Evolutionary conservation across 1,140 invertebrate species (phyloP).

Genomic region (Macrocentrus cingulum): DNA sequence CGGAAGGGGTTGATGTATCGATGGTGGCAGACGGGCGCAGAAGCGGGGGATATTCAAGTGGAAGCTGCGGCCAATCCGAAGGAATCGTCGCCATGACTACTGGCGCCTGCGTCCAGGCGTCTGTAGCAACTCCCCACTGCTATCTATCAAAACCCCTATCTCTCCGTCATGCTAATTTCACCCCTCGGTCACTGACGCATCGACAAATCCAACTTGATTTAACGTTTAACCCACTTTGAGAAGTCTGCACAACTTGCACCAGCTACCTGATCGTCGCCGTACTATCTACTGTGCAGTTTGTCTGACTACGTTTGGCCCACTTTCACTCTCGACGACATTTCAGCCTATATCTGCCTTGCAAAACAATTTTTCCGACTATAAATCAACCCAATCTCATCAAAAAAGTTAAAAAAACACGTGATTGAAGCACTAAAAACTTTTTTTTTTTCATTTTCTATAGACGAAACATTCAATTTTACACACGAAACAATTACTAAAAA

Average conservation of each 20-base stretch:
- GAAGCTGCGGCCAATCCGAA: slow-evolving; percentile 58
- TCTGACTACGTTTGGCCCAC: slow-evolving; percentile 14
- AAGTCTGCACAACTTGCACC: too few relatives aligned
- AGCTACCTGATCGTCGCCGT: neutral
- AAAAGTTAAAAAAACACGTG: too few relatives aligned
- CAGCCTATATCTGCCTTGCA: neutral
- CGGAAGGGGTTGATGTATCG: slow-evolving; percentile 46
- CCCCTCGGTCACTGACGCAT: neutral
- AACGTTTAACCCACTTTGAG: slow-evolving; percentile 51
- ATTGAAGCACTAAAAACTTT: too few relatives aligned
- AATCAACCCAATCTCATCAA: neutral
- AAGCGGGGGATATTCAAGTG: slow-evolving; percentile 51
- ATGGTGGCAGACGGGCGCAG: slow-evolving; percentile 49
- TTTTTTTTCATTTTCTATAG: too few relatives aligned
- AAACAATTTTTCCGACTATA: slow-evolving; percentile 1
- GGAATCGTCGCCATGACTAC: slow-evolving; percentile 57
- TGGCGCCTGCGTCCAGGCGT: slow-evolving; percentile 51
- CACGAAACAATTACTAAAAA: too few relatives aligned
- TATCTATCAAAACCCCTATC: slow-evolving; percentile 16
- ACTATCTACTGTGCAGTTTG: neutral
- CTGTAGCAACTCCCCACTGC: slow-evolving; percentile 31
- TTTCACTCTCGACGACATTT: slow-evolving; percentile 8
- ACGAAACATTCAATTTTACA: too few relatives aligned
- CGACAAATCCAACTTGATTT: slow-evolving; percentile 37
- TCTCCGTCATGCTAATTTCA: slow-evolving; percentile 7